These are phyloP conservation scores for Apodemus speciosus DNA, from an alignment of 2,113 vertebrate genomes.

Conservation along the genomic window DNA sequence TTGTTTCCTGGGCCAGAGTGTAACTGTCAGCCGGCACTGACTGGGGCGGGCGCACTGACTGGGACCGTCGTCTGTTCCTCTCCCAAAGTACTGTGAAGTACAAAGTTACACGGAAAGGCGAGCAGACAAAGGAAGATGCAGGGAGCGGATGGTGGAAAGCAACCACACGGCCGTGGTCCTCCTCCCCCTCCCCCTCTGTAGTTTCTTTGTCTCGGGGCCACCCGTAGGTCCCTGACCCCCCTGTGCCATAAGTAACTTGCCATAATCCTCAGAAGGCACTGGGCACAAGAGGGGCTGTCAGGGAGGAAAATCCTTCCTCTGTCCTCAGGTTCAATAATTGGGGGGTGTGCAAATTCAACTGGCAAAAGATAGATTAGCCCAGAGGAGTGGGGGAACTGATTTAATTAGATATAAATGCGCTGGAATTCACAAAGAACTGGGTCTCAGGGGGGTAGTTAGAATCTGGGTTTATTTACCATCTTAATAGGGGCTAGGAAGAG, in stretches of 20 bases:
- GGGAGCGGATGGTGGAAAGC: no score
- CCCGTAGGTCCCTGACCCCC: neutral
- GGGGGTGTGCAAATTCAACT: neutral
- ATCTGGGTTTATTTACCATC: neutral
- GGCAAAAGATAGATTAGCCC: neutral
- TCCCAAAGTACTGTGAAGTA: neutral
- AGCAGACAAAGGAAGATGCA: neutral
- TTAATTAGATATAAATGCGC: neutral
- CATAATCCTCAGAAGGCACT: neutral
- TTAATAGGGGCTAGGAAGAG: neutral
- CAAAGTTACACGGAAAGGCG: neutral
- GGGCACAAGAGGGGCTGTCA: neutral
- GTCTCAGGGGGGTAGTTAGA: neutral
- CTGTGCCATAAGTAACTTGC: neutral
- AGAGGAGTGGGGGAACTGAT: neutral
- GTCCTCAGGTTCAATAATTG: neutral
- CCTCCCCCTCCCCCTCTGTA: neutral
- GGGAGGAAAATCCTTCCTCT: neutral
- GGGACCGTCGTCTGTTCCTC: neutral
- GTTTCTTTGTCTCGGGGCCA: neutral
- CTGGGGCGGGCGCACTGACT: no score
- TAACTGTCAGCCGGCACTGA: neutral
- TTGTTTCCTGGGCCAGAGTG: neutral
- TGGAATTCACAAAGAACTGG: neutral
- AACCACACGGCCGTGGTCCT: neutral